phyloP scores from a whole-genome alignment of 2,888 invertebrate species.

The Calameuta idolon region DNA sequence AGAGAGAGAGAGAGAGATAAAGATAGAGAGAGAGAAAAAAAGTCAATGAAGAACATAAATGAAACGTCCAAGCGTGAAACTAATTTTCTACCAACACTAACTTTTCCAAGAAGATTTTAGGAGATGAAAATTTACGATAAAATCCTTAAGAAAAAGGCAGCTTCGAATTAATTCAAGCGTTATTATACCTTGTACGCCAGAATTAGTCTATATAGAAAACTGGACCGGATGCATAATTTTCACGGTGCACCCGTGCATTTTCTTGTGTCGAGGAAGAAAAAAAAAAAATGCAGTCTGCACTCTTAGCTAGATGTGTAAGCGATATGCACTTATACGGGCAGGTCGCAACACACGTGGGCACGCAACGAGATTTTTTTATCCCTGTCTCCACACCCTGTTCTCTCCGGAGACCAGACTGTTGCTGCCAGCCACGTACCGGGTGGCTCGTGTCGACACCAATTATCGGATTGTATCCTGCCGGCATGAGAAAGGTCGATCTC shows the following conservation, averaged over 20 bases:
- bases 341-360: slow-evolving; percentile 35
- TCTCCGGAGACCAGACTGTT: slow-evolving; percentile 27
- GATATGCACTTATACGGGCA: slow-evolving; percentile 49
- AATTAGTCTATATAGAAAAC: background rate
- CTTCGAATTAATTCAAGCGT: background rate
- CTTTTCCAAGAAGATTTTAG: background rate
- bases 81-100: background rate
- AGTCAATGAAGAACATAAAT: background rate
- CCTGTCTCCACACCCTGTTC: slow-evolving; percentile 30
- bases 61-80: background rate
- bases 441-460: slow-evolving; percentile 22
- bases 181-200: background rate
- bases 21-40: background rate
- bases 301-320: slow-evolving; percentile 16
- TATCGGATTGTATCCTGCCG: background rate
- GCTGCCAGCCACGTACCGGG: slow-evolving; percentile 37
- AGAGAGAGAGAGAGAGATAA: no score
- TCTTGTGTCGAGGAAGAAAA: slow-evolving; percentile 4
- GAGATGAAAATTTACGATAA: background rate
- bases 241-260: slow-evolving; percentile 10
- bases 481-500: slow-evolving; percentile 18
- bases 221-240: slow-evolving; percentile 11
- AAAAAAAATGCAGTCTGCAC: slow-evolving; percentile 23
- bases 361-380: slow-evolving; percentile 25
- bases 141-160: background rate